Evolutionary conservation across 2,797 vertebrate genomes (phyloP).

Genomic region (Channa striata): DNA sequence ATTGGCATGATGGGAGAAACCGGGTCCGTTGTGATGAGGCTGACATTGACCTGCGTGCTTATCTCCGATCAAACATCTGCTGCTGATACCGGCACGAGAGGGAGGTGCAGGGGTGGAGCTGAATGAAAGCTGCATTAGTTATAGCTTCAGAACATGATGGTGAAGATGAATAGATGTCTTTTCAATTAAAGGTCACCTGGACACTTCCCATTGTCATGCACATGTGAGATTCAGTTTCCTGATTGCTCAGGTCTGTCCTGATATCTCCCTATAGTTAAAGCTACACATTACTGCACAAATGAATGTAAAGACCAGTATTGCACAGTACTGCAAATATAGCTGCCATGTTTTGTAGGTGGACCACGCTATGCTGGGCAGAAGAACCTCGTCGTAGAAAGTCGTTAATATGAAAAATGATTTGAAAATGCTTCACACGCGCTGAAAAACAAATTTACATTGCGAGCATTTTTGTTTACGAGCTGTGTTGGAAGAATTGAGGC

Average conservation of each 20-base stretch:
- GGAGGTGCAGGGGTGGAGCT: constrained; percentile 35
- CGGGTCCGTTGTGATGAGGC: constrained; percentile 63
- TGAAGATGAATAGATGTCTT: constrained; percentile 53
- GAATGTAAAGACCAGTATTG: not conserved
- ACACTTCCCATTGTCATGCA: constrained; percentile 69
- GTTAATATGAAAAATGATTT: constrained; percentile 37
- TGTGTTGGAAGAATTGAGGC: constrained; percentile 49
- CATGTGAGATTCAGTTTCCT: constrained; percentile 66
- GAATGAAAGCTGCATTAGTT: constrained; percentile 61
- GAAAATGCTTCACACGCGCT: constrained; percentile 66
- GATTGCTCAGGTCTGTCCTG: constrained; percentile 56
- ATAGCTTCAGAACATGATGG: constrained; percentile 56
- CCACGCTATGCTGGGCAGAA: no score
- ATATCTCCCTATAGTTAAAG: constrained; percentile 2
- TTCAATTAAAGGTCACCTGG: constrained; percentile 76
- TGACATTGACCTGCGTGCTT: constrained; percentile 76
- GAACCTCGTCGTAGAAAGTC: no score
- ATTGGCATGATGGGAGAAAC: constrained; percentile 68
- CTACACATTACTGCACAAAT: not conserved
- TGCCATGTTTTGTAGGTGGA: no score
- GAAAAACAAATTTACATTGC: constrained; percentile 65
- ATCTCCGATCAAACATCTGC: constrained; percentile 82
- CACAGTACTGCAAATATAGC: no score
- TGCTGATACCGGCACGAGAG: constrained; percentile 53
- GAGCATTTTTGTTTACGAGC: constrained; percentile 57